phyloP scores from a whole-genome alignment of 2,113 vertebrate species.

The Plestiodon gilberti region DNA sequence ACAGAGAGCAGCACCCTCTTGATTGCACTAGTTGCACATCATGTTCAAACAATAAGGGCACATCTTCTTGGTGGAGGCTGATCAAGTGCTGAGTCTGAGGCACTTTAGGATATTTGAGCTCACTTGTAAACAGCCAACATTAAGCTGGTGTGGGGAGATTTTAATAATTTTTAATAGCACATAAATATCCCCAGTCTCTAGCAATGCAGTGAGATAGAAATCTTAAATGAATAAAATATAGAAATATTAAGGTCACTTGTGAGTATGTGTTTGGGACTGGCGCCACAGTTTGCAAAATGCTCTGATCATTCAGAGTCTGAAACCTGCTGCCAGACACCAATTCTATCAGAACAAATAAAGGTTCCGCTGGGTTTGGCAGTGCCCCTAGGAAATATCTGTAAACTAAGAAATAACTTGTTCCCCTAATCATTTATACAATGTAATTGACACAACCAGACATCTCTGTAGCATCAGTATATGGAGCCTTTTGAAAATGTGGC shows the following conservation, averaged over 20 bases:
- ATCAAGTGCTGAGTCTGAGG: not conserved
- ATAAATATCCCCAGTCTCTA: not conserved
- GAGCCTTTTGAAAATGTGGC: not conserved
- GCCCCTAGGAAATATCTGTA: not conserved
- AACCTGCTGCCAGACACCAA: conserved; percentile 10
- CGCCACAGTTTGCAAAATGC: not conserved
- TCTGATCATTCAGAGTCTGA: not conserved
- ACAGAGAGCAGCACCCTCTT: not conserved
- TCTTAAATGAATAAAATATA: not conserved
- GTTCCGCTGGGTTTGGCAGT: not conserved
- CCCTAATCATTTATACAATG: conserved; percentile 21
- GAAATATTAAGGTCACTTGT: not conserved
- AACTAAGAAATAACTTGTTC: conserved; percentile 17
- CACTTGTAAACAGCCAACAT: too few relatives aligned
- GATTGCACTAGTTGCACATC: not conserved
- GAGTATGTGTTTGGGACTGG: not conserved
- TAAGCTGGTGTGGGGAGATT: too few relatives aligned
- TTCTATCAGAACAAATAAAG: not conserved
- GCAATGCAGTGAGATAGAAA: not conserved
- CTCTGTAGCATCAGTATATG: conserved; percentile 12
- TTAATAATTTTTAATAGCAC: too few relatives aligned
- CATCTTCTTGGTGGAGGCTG: not conserved
- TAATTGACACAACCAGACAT: conserved; percentile 14
- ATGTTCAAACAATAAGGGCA: not conserved
- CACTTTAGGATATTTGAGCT: not conserved